A percentile compares a stretch with the other conserved stretches of the same genome.
Conservation (phyloP, 2,797 vertebrate species). For the Neosilurus hyrtlii region DNA sequence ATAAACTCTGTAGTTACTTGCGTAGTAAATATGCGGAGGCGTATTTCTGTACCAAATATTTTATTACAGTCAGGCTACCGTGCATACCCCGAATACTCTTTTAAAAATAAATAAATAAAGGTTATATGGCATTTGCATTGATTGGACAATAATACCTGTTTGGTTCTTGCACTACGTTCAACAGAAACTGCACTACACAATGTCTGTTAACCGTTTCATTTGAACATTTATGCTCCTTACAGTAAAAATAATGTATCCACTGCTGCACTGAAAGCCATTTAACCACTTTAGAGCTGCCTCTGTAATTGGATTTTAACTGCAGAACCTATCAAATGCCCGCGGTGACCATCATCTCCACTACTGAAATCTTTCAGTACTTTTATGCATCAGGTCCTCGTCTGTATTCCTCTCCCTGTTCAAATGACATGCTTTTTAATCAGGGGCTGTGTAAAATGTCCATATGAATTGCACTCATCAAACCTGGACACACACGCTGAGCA, state of each 20-base stretch:
- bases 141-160: conserved; percentile 16
- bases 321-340: conserved; percentile 63
- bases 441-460: conserved; percentile 69
- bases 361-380: conserved; percentile 67
- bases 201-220: conserved; percentile 56
- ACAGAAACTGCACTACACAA: conserved; percentile 18
- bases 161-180: conserved; percentile 8
- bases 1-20: background rate
- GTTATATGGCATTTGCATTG: conserved; percentile 5
- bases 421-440: conserved; percentile 74
- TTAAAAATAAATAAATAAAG: background rate
- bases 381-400: conserved; percentile 59
- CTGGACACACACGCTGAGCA: conserved; percentile 54
- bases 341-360: conserved; percentile 69
- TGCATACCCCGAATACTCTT: background rate
- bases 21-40: background rate
- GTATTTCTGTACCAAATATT: background rate
- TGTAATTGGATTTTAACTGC: conserved; percentile 72
- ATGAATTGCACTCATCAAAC: conserved; percentile 74
- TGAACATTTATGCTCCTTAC: conserved; percentile 64
- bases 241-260: conserved; percentile 65
- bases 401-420: conserved; percentile 67
- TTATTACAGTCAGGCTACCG: background rate
- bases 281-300: conserved; percentile 64
- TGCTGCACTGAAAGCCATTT: conserved; percentile 63